Base-by-base conservation (phyloP, 2,888 invertebrate genomes). In the Euclidia mi region DNA sequence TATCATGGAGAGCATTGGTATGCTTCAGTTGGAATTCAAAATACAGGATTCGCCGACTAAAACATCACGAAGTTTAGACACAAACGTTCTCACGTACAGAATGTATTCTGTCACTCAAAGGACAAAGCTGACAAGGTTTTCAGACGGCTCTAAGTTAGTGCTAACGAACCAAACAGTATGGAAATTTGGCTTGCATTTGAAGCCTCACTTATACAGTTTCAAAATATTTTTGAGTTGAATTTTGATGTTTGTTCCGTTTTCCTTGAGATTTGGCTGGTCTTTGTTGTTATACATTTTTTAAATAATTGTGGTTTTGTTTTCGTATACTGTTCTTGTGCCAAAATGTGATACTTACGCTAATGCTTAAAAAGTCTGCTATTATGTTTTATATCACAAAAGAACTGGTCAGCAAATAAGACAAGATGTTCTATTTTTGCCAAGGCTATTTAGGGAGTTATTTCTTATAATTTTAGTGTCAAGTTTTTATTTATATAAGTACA, bases 111-210 rank as follows among this genome's bases (percentile, higher is more conserved):
- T 45, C 70, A 72, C 76, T 72, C 74, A 73, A 62, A 76, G 56
- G 62, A 65, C 50, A 52, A 42, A 43, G 50, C 34, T 45, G 56
- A 31, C 53, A 32, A 48, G 47, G 40, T 59, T 76, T 76, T 63
- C 62, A 50, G 65, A 51, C 31, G 12, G 52, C 56, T 60, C 66
- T 73, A 76, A 73, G 75, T 65, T 66, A 66, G 35, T 43, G 47
- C 75, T 73, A 76, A 73, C 73, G 77, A 73, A 73, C 77, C 74
- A 69, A 66, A 76, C 74, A 64, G 71, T 76, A 73, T 76, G 77
- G 73, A 66, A 76, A 73, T 76, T 46, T 42, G 31, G 47, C 9
- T 29, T 47, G 48, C 56, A 63, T 73, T 69, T 76, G 74, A 61
- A 49, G 58, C 55, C 45, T 65, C 48, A 47, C 44, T 67, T 51